Evolutionary conservation across 37 sponge, comb jelly and placozoan genomes (phyloP).

Genomic region (Lycopodina hypogea): DNA sequence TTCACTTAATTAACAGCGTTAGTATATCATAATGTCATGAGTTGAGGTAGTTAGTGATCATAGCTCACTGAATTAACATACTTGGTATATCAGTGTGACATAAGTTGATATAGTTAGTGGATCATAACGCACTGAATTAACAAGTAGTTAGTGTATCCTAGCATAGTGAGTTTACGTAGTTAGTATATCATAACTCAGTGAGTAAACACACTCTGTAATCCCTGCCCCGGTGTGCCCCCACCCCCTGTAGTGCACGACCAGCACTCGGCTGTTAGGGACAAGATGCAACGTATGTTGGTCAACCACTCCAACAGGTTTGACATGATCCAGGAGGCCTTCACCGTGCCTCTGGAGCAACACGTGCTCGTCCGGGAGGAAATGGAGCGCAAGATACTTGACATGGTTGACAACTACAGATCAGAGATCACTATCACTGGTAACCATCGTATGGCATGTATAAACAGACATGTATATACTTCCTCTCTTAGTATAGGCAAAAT

Average conservation of each 20-base stretch:
- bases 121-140: no score
- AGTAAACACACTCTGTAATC: neutral
- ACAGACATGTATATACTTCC: neutral
- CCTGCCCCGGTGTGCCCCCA: neutral
- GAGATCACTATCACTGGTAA: slow-evolving; percentile 55
- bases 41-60: no score
- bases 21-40: no score
- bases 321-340: slow-evolving; percentile 55
- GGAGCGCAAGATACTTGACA: slow-evolving; percentile 23
- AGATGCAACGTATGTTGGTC: slow-evolving; percentile 46
- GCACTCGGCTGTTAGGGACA: slow-evolving; percentile 37
- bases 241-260: slow-evolving; percentile 20
- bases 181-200: no score
- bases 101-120: no score
- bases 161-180: no score
- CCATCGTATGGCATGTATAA: neutral
- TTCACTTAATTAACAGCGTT: no score
- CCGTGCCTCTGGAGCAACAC: slow-evolving; percentile 24
- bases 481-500: neutral
- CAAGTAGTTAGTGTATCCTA: no score
- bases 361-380: slow-evolving; percentile 22
- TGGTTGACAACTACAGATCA: slow-evolving; percentile 46
- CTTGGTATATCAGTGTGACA: no score
- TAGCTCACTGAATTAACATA: no score
- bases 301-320: slow-evolving; percentile 31